These are phyloP conservation scores for Lycodopsis pacificus DNA, from an alignment of 2,797 vertebrate species.

Conservation along the genomic window DNA sequence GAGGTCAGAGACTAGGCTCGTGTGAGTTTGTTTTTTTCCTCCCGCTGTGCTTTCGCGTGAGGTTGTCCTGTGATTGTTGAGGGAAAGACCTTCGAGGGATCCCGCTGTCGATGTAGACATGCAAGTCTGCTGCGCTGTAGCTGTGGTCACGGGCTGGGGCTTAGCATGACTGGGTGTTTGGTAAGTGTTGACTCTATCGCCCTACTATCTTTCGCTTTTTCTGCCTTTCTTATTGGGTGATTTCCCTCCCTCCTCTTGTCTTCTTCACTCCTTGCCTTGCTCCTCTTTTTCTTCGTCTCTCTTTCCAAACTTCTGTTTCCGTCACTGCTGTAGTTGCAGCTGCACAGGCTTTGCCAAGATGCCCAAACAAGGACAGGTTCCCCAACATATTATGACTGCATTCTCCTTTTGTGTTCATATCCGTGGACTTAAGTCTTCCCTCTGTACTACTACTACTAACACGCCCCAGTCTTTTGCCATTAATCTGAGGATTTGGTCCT, in stretches of 20 bases:
- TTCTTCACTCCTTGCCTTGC: constrained; percentile 1
- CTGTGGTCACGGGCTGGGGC: constrained; percentile 42
- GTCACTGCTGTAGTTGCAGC: constrained; percentile 47
- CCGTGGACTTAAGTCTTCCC: constrained; percentile 32
- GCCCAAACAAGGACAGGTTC: constrained; percentile 81
- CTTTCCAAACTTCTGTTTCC: constrained; percentile 38
- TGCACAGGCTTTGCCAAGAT: constrained; percentile 61
- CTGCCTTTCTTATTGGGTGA: constrained; percentile 5
- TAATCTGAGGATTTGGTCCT: constrained; percentile 40
- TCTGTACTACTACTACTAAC: constrained; percentile 25
- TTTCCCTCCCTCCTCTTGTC: constrained; percentile 20
- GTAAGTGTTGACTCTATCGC: constrained; percentile 65
- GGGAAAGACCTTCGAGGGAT: constrained; percentile 73
- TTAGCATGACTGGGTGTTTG: constrained; percentile 58
- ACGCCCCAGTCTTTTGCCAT: constrained; percentile 23
- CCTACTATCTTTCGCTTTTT: constrained; percentile 29
- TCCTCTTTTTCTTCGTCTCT: constrained; percentile 30
- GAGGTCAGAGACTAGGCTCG: constrained; percentile 51
- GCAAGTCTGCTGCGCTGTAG: constrained; percentile 42
- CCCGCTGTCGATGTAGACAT: constrained; percentile 65
- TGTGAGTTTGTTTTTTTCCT: constrained; percentile 23
- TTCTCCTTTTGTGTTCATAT: constrained; percentile 48
- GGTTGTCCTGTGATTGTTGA: constrained; percentile 78
- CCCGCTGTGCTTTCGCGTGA: constrained; percentile 40
- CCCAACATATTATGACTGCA: constrained; percentile 52